Conservation (phyloP, 2,797 vertebrate species). For the Coranthus polyacanthus region DNA sequence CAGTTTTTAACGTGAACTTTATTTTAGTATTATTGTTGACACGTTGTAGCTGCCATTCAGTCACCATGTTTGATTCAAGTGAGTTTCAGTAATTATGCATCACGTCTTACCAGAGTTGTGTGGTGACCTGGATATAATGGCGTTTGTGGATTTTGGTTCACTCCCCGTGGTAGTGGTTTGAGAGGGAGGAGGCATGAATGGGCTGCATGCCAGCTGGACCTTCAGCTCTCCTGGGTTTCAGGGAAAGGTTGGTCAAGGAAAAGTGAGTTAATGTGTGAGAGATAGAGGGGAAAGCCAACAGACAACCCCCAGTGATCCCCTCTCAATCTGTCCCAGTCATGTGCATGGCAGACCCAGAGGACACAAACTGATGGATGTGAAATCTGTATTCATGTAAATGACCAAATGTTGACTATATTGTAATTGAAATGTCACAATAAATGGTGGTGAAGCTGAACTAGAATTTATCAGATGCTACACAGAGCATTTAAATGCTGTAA, state of each 20-base stretch:
- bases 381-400: slow-evolving; percentile 3
- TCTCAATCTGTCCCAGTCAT: slow-evolving; percentile 15
- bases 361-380: slow-evolving; percentile 4
- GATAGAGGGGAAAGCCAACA: slow-evolving; percentile 3
- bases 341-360: slow-evolving; percentile 16
- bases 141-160: slow-evolving; percentile 49
- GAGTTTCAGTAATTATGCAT: neutral
- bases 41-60: neutral
- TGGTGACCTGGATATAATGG: slow-evolving; percentile 63
- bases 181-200: slow-evolving; percentile 22
- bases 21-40: neutral
- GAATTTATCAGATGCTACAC: neutral
- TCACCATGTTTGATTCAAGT: neutral
- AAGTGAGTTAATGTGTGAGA: neutral
- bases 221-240: slow-evolving; percentile 44
- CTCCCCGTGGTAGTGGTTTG: slow-evolving; percentile 35
- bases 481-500: slow-evolving; percentile 2
- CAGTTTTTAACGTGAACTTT: neutral
- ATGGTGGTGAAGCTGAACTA: neutral
- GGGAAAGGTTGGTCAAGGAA: slow-evolving; percentile 30
- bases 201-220: slow-evolving; percentile 67
- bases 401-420: slow-evolving; percentile 3
- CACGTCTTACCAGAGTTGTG: slow-evolving; percentile 33
- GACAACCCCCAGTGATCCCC: slow-evolving; percentile 46
- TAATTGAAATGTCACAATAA: slow-evolving; percentile 4